Conservation (phyloP, 2,113 vertebrate species). For the Cisticola juncidis region DNA sequence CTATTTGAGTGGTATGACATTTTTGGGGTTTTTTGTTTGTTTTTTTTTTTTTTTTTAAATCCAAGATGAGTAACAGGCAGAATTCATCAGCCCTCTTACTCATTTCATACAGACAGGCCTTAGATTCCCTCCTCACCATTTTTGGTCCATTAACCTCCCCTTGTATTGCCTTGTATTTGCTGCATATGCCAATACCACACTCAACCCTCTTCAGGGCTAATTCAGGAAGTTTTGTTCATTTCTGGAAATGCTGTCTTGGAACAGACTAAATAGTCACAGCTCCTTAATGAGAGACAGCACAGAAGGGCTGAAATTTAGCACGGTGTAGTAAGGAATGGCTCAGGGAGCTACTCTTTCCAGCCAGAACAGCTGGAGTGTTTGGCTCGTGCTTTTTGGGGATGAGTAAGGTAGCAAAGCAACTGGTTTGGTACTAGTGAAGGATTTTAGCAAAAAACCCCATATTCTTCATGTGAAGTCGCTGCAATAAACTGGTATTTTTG, state of each 20-base stretch:
- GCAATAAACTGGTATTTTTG: neutral
- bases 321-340: accelerated
- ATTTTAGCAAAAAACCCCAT: neutral
- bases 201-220: accelerated
- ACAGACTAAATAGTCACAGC: neutral
- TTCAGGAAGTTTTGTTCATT: neutral
- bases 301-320: neutral
- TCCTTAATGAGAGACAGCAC: neutral
- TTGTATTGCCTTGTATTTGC: neutral
- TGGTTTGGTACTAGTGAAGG: neutral
- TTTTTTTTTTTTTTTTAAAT: neutral
- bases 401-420: neutral
- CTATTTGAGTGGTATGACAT: neutral
- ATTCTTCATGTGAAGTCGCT: neutral
- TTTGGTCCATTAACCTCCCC: neutral
- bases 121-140: neutral
- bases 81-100: neutral
- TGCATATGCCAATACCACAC: neutral
- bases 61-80: neutral
- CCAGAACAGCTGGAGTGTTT: neutral
- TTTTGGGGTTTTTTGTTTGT: neutral
- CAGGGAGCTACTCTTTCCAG: neutral
- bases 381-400: neutral
- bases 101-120: neutral
- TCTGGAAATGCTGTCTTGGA: neutral